Evolutionary conservation across 2,113 vertebrate species (phyloP).

Genomic region (Cochlearius cochlearius): DNA sequence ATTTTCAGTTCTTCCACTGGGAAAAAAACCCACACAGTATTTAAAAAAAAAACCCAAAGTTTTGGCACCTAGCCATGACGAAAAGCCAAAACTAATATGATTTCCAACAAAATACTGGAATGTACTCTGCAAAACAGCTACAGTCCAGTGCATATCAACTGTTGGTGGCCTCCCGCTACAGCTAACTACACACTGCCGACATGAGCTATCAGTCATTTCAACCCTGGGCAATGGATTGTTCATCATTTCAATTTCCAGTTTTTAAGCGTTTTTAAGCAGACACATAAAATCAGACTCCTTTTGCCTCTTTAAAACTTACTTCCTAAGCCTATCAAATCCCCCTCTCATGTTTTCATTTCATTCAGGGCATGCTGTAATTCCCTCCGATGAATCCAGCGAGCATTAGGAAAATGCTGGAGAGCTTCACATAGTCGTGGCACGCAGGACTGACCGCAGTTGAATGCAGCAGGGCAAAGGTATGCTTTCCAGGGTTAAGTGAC

Average conservation of each 20-base stretch:
- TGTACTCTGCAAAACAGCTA: not conserved
- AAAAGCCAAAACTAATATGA: constrained; percentile 4
- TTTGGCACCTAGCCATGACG: not conserved
- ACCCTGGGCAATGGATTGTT: not conserved
- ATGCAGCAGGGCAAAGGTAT: not conserved
- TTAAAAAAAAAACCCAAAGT: not conserved
- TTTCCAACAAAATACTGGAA: not conserved
- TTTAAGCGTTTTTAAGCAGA: not conserved
- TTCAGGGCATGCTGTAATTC: not conserved
- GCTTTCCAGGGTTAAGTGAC: not conserved
- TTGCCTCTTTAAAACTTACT: not conserved
- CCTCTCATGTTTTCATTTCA: not conserved
- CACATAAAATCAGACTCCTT: not conserved
- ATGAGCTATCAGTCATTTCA: not conserved
- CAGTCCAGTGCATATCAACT: not conserved
- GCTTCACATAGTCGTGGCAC: not conserved
- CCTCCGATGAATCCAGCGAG: not conserved
- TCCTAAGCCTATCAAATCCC: not conserved
- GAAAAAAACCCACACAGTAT: not conserved
- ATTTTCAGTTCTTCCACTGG: constrained; percentile 22
- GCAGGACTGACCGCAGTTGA: not conserved
- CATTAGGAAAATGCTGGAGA: not conserved
- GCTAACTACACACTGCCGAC: not conserved
- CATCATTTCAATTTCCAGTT: not conserved
- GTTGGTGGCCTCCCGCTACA: not conserved